A percentile compares a stretch with the other conserved stretches of the same genome.
Conservation (phyloP, 2,797 vertebrate genomes). For the Ceyx erithaca region DNA sequence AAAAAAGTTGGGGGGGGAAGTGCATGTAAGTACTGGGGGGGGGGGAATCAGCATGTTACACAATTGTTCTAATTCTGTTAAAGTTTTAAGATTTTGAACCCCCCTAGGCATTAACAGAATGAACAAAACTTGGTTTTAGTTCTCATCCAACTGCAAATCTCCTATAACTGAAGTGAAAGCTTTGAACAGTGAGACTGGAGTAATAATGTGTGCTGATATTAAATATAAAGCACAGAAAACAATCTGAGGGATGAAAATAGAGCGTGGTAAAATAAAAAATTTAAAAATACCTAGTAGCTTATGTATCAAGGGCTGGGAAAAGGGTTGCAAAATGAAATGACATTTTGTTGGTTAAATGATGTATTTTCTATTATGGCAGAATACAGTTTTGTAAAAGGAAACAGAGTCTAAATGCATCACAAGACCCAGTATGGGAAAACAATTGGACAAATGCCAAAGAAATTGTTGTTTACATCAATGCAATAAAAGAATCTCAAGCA, state of each 20-base stretch:
- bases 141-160: not conserved
- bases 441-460: slow-evolving; percentile 48
- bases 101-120: not conserved
- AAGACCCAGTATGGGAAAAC: not conserved
- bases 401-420: slow-evolving; percentile 27
- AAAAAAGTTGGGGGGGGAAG: not conserved
- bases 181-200: not conserved
- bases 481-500: slow-evolving; percentile 40
- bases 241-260: slow-evolving; percentile 25
- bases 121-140: not conserved
- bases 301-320: slow-evolving; percentile 18
- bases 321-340: slow-evolving; percentile 38
- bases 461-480: slow-evolving; percentile 55
- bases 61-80: not conserved
- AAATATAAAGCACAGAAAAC: slow-evolving; percentile 12
- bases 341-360: slow-evolving; percentile 54
- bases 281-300: slow-evolving; percentile 14
- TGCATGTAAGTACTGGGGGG: not conserved
- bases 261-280: slow-evolving; percentile 23
- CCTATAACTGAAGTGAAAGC: not conserved
- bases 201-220: not conserved
- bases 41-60: not conserved
- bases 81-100: not conserved
- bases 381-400: slow-evolving; percentile 19
- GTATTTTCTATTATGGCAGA: slow-evolving; percentile 37